phyloP scores from a whole-genome alignment of 1,140 invertebrate species.

The Meteorus sp. region DNA sequence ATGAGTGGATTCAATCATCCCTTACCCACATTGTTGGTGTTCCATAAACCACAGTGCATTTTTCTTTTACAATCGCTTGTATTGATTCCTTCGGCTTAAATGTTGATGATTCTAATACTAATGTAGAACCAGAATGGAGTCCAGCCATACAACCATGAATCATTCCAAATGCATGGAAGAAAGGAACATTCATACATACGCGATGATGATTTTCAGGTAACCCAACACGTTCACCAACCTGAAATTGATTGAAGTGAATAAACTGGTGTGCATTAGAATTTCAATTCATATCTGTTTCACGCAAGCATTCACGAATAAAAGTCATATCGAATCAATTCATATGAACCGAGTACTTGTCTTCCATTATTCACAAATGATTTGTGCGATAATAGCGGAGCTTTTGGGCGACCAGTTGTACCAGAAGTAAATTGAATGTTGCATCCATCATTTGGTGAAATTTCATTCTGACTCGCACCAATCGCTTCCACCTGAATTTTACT shows the following conservation, averaged over 20 bases:
- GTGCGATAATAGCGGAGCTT: slow-evolving; percentile 84
- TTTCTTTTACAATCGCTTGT: slow-evolving; percentile 69
- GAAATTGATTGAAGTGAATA: background rate
- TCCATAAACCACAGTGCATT: slow-evolving; percentile 80
- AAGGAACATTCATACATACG: slow-evolving; percentile 81
- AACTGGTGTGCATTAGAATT: background rate
- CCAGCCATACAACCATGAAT: slow-evolving; percentile 68
- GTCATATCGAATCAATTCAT: background rate
- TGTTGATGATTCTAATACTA: slow-evolving; percentile 70
- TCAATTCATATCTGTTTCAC: background rate
- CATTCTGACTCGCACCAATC: slow-evolving; percentile 41
- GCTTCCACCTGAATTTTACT: slow-evolving; percentile 38
- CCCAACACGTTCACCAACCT: slow-evolving; percentile 65
- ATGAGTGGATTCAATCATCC: slow-evolving; percentile 29
- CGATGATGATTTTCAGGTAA: slow-evolving; percentile 59
- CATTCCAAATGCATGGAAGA: slow-evolving; percentile 91
- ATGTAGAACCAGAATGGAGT: slow-evolving; percentile 67
- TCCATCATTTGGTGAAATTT: slow-evolving; percentile 68
- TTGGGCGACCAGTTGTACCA: slow-evolving; percentile 85
- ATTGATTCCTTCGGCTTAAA: slow-evolving; percentile 73
- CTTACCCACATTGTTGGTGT: slow-evolving; percentile 98
- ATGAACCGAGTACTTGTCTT: slow-evolving; percentile 54
- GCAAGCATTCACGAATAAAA: background rate
- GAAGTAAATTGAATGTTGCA: slow-evolving; percentile 89
- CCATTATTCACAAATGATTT: slow-evolving; percentile 86